Evolutionary conservation across 1,140 invertebrate species (phyloP).

Genomic region (Samia ricini): DNA sequence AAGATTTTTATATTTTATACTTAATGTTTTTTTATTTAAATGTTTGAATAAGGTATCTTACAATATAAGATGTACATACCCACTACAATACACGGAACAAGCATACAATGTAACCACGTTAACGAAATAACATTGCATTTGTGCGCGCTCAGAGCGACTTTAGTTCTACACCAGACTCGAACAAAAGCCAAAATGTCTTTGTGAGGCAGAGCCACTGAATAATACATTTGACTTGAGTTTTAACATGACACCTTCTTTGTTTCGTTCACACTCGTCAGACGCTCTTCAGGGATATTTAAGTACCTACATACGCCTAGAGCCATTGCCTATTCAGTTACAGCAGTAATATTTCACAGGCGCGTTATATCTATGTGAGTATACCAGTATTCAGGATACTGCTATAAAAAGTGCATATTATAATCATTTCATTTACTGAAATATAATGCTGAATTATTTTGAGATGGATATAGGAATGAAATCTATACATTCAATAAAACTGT

Average conservation of each 20-base stretch:
- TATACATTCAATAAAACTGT: too few species aligned
- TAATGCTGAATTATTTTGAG: too few species aligned
- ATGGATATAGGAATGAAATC: too few species aligned
- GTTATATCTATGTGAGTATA: neutral
- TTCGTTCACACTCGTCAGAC: conserved; percentile 22
- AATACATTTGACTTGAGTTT: conserved; percentile 42
- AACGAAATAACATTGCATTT: neutral
- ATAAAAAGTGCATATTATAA: neutral
- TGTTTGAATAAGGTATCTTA: too few species aligned
- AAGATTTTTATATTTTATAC: too few species aligned
- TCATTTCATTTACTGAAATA: too few species aligned
- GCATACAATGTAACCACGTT: neutral
- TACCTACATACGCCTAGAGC: conserved; percentile 2
- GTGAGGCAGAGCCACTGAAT: conserved; percentile 32
- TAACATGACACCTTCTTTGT: conserved; percentile 40
- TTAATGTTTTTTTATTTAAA: too few species aligned
- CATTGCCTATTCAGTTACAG: conserved; percentile 4
- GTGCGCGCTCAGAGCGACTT: conserved; percentile 6
- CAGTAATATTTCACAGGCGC: neutral
- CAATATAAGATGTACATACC: too few species aligned
- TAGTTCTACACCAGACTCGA: conserved; percentile 19
- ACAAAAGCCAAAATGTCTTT: conserved; percentile 35
- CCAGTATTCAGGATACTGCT: neutral
- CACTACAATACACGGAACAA: neutral
- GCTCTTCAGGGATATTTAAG: conserved; percentile 15